phyloP scores from a whole-genome alignment of 2,888 invertebrate species.

The Coenonympha arcania region DNA sequence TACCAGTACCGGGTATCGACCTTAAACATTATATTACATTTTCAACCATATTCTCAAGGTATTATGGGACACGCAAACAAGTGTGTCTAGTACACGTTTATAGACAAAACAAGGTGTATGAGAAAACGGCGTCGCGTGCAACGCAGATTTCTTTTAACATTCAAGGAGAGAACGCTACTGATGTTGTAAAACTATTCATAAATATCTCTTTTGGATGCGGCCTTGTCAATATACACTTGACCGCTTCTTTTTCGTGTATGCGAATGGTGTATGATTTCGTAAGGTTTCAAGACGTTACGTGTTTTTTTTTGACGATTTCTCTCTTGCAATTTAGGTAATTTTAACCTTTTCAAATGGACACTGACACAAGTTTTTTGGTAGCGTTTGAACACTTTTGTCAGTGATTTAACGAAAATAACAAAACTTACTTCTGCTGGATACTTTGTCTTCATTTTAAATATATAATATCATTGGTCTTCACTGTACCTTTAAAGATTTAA shows the following conservation, averaged over 20 bases:
- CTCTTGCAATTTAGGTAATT: background rate
- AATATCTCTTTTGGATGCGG: slow-evolving; percentile 32
- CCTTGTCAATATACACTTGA: slow-evolving; percentile 29
- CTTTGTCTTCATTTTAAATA: no score
- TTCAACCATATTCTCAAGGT: slow-evolving; percentile 11
- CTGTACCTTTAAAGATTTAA: background rate
- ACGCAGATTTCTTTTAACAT: slow-evolving; percentile 65
- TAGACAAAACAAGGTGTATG: slow-evolving; percentile 39
- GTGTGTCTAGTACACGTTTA: slow-evolving; percentile 34
- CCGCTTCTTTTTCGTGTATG: slow-evolving; percentile 18
- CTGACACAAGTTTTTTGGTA: background rate
- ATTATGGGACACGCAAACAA: slow-evolving; percentile 17
- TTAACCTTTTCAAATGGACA: background rate
- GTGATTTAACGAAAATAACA: background rate
- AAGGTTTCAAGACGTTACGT: slow-evolving; percentile 2
- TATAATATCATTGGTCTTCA: background rate
- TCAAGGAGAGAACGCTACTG: slow-evolving; percentile 52
- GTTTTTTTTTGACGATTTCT: background rate
- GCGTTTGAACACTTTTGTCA: background rate
- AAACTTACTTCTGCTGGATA: no score
- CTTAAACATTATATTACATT: background rate
- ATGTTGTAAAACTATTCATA: slow-evolving; percentile 32
- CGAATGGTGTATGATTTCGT: slow-evolving; percentile 13
- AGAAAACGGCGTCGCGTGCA: slow-evolving; percentile 65
- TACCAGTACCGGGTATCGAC: slow-evolving; percentile 4